Percentiles rank a stretch among this genome's conserved stretches.
These are phyloP conservation scores for Siphlonurus alternatus DNA, from an alignment of 2,888 invertebrate genomes.

Conservation along the genomic window DNA sequence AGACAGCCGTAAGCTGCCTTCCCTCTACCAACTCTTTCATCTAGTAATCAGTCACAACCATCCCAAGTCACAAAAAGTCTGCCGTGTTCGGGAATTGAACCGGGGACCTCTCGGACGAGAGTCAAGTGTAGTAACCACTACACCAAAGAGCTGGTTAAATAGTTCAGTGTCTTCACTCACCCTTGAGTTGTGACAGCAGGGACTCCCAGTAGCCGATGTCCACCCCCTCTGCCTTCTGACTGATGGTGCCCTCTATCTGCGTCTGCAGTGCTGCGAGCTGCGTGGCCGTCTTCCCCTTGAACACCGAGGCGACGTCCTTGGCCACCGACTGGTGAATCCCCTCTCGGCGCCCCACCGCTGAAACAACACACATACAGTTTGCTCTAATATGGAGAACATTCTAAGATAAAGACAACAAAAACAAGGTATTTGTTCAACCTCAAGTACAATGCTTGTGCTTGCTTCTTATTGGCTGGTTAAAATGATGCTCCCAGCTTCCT, in stretches of 20 bases:
- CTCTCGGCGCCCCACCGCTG: slow-evolving; percentile 42
- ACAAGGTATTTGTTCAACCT: background rate
- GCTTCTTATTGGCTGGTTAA: no score
- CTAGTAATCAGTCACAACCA: no score
- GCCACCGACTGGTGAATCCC: slow-evolving; percentile 85
- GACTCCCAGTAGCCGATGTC: slow-evolving; percentile 99
- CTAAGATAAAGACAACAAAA: background rate
- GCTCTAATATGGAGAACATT: background rate
- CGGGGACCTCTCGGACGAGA: no score
- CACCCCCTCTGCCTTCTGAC: slow-evolving; percentile 68
- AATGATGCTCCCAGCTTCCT: no score
- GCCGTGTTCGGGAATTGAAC: no score
- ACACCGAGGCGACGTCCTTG: slow-evolving; percentile 72
- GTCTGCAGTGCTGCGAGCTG: slow-evolving; percentile 69
- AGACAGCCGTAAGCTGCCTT: no score
- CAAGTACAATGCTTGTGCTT: no score
- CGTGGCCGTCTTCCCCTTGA: slow-evolving; percentile 81
- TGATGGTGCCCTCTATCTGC: slow-evolving; percentile 75
- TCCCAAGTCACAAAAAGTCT: no score
- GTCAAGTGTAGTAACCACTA: no score
- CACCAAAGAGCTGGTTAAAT: no score
- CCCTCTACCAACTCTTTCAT: no score
- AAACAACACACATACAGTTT: slow-evolving; percentile 10
- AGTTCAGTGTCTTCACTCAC: no score
- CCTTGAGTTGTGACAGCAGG: slow-evolving; percentile 80